Conservation (phyloP, 2,113 vertebrate species). For the Hyaena hyaena region DNA sequence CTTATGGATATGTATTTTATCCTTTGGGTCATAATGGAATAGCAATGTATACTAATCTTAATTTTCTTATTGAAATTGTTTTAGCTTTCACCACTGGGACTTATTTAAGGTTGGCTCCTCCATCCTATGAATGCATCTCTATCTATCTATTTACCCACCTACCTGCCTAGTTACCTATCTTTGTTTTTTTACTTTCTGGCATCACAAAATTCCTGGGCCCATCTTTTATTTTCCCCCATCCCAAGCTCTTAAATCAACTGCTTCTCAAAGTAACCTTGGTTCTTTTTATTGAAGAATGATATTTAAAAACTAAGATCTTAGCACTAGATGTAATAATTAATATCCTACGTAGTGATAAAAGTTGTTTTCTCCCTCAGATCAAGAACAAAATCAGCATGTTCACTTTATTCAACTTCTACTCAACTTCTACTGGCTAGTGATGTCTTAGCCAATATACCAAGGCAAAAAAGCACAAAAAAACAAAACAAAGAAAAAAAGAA, state of each 20-base stretch:
- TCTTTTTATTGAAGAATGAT: not conserved
- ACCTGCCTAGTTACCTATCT: not conserved
- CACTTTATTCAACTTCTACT: not conserved
- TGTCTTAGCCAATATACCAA: not conserved
- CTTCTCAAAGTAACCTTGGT: not conserved
- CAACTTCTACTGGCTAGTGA: not conserved
- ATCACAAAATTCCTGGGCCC: not conserved
- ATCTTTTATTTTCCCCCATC: not conserved
- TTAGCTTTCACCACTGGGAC: not conserved
- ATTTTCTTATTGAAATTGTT: not conserved
- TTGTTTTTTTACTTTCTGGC: not conserved
- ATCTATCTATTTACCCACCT: not conserved
- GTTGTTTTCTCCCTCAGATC: not conserved
- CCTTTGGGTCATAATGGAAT: not conserved
- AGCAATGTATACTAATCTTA: not conserved
- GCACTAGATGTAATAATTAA: conserved; percentile 10
- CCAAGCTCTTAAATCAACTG: not conserved
- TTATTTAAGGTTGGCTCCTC: not conserved
- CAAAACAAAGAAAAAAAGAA: not conserved
- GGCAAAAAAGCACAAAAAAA: not conserved
- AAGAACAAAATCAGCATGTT: not conserved
- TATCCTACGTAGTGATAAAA: not conserved
- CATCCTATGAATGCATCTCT: not conserved
- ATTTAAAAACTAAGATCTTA: not conserved
- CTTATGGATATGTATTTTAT: not conserved